Conservation (phyloP, 2,797 vertebrate species). For the Clarias pachynema region DNA sequence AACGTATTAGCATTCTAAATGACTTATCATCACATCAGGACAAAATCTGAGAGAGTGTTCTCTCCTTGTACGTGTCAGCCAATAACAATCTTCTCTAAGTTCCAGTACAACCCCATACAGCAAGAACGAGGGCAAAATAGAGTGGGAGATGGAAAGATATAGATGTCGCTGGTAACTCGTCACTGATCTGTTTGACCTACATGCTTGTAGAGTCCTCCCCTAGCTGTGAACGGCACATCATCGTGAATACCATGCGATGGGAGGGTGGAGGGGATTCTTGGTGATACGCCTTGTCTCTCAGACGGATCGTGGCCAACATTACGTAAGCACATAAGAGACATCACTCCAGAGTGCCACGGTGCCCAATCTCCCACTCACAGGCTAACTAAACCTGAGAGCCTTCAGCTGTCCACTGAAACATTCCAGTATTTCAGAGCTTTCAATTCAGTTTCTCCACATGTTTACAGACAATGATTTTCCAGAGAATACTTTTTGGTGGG, state of each 20-base stretch:
- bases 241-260: constrained; percentile 62
- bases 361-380: constrained; percentile 31
- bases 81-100: constrained; percentile 60
- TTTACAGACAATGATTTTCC: background rate
- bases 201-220: constrained; percentile 53
- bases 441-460: constrained; percentile 11
- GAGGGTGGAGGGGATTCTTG: constrained; percentile 62
- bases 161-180: constrained; percentile 63
- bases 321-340: constrained; percentile 58
- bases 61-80: constrained; percentile 49
- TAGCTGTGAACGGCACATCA: constrained; percentile 47
- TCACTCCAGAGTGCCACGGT: constrained; percentile 34
- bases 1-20: constrained; percentile 36
- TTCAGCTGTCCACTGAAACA: constrained; percentile 42
- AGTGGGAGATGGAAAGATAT: constrained; percentile 56
- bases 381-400: constrained; percentile 30
- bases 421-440: constrained; percentile 12
- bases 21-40: constrained; percentile 6
- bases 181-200: constrained; percentile 77
- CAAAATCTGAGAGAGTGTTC: constrained; percentile 52
- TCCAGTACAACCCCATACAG: constrained; percentile 65
- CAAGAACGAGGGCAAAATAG: constrained; percentile 36
- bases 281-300: constrained; percentile 51
- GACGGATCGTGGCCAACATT: constrained; percentile 53
- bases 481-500: background rate